These are phyloP conservation scores for Craseonycteris thonglongyai DNA, from an alignment of 2,113 vertebrate species.

Conservation along the genomic window DNA sequence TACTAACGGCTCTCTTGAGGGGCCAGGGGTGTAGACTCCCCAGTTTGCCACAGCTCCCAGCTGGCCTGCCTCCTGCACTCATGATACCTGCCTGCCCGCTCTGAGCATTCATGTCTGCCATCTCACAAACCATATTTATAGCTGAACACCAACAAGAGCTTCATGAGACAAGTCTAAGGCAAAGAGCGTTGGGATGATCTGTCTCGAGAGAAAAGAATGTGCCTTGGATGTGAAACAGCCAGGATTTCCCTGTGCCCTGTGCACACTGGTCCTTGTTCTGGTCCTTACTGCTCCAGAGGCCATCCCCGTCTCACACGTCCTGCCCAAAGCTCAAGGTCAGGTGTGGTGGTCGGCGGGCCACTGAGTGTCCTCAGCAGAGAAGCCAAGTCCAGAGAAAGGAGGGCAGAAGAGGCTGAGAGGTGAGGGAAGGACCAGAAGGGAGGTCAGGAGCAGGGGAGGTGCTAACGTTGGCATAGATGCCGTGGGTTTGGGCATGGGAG, in stretches of 20 bases:
- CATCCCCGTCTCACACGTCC: fast-evolving
- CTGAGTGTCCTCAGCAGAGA: neutral
- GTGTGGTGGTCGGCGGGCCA: fast-evolving
- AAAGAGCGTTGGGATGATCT: neutral
- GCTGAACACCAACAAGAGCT: neutral
- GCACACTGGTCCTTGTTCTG: neutral
- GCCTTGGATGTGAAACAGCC: too few species aligned
- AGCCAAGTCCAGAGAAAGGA: neutral
- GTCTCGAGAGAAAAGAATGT: neutral
- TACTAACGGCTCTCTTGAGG: fast-evolving
- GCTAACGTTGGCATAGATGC: fast-evolving
- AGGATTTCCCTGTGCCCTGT: neutral
- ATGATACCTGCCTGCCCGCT: neutral
- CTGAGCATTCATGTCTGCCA: neutral
- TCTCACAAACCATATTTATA: neutral
- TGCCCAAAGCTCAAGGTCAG: neutral
- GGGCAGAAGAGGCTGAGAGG: neutral
- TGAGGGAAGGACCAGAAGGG: fast-evolving
- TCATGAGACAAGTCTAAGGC: neutral
- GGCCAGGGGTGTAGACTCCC: neutral
- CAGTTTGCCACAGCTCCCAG: neutral
- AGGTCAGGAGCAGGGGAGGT: fast-evolving
- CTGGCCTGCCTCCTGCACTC: neutral
- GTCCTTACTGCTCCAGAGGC: neutral
- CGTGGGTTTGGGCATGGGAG: neutral